phyloP scores from a whole-genome alignment of 2,113 vertebrate genomes.

The Pedetes capensis region DNA sequence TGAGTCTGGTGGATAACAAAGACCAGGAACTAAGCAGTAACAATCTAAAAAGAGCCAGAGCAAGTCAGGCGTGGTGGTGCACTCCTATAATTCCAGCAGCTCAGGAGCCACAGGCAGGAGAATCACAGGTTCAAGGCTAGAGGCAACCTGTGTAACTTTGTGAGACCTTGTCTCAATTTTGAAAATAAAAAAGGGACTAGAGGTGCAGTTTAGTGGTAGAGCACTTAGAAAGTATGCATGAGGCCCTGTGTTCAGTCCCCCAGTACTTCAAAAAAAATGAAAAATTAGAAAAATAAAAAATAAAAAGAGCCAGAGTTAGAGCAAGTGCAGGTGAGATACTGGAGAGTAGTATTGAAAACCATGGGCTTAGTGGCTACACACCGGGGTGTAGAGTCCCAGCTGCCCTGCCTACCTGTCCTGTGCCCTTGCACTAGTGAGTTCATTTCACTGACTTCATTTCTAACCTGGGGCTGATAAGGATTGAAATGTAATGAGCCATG shows the following conservation, averaged over 20 bases:
- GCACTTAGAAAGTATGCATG: too few relatives aligned
- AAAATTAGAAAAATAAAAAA: too few relatives aligned
- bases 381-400: background rate
- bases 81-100: too few relatives aligned
- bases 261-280: too few relatives aligned
- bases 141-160: too few relatives aligned
- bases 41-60: background rate
- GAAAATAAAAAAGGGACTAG: too few relatives aligned
- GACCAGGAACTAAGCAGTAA: background rate
- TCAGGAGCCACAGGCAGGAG: too few relatives aligned
- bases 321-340: background rate
- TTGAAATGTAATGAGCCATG: background rate
- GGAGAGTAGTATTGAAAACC: background rate
- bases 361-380: background rate
- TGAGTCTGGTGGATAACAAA: background rate
- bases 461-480: background rate
- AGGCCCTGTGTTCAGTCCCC: too few relatives aligned
- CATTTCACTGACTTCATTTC: background rate
- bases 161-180: too few relatives aligned
- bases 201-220: too few relatives aligned
- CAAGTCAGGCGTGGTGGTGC: too few relatives aligned
- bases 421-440: background rate
- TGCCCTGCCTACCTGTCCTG: background rate
- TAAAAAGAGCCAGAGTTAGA: background rate
- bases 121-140: too few relatives aligned